Base-by-base conservation (phyloP, 2,888 invertebrate genomes). In the Agrenia bidenticulata region DNA sequence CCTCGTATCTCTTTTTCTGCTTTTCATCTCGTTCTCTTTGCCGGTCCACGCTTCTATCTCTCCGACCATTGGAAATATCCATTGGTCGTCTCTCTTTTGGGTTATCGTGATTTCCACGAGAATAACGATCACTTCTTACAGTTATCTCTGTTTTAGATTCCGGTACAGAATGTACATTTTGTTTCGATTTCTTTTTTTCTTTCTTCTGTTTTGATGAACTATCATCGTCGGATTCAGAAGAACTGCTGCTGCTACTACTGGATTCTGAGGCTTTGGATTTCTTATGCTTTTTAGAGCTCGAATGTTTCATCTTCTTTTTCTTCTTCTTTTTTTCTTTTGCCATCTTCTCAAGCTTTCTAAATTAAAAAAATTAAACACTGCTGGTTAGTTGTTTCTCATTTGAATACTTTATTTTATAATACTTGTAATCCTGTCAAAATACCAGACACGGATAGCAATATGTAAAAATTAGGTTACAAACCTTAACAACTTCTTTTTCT, bases 401-500 rank as follows among this genome's bases (percentile, higher is more conserved):
- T 37, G 27, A 37, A 57, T 21, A 57, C 9, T 32, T 15, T 37
- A 17, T 15, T 5, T 19, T 17, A n/a, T 4, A 37, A n/a, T 37
- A 37, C 11, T 37, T n/a, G 9, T 21, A 50, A 37, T 17, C n/a
- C n/a, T n/a, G n/a, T n/a, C n/a, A n/a, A n/a, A n/a, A n/a, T n/a
- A n/a, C n/a, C n/a, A n/a, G n/a, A n/a, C n/a, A n/a, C n/a, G n/a
- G n/a, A n/a, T n/a, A n/a, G 19, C 21, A 45, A 59, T 23, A 49
- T 27, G 17, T 39, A 61, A 53, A 17, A 7, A n/a, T 1, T 13
- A 19, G 7, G 5, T 21, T 1, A 56, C 82, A 81, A 83, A 89
- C 89, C 88, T 94, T n/a, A 96, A 82, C 19, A 96, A 81, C 78
- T 92, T 92, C 77, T 92, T 88, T 80, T 96, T 96, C 78, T 96